A percentile compares a stretch with the other conserved stretches of the same genome.
phyloP scores from a whole-genome alignment of 2,797 vertebrate species.

The Salmo trutta region DNA sequence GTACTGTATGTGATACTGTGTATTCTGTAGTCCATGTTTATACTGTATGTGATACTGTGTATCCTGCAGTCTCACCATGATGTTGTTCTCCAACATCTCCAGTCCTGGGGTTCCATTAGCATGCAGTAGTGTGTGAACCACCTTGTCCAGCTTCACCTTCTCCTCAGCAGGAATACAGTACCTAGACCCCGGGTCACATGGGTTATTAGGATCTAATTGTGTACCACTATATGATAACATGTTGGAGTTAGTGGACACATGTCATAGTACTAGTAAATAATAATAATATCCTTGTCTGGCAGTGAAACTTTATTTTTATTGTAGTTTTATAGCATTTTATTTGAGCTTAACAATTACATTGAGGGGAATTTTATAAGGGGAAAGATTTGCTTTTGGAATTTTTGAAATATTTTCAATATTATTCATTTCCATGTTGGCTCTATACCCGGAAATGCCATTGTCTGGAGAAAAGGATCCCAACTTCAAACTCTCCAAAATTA shows the following conservation, averaged over 20 bases:
- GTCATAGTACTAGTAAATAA: too few relatives aligned
- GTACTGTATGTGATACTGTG: neutral
- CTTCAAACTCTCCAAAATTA: too few relatives aligned
- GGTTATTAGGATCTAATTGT: neutral
- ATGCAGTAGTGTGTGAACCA: constrained; percentile 98
- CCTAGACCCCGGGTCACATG: constrained; percentile 69
- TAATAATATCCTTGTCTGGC: too few relatives aligned
- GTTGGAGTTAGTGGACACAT: neutral
- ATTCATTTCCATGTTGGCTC: too few relatives aligned
- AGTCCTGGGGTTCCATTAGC: constrained; percentile 98
- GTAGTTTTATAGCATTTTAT: too few relatives aligned
- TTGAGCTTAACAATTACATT: too few relatives aligned
- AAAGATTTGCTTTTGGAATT: too few relatives aligned
- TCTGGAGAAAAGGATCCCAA: too few relatives aligned
- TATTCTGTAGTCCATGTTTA: neutral
- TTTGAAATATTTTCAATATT: too few relatives aligned
- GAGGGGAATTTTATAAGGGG: too few relatives aligned
- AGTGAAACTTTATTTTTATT: too few relatives aligned
- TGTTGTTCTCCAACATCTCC: constrained; percentile 99
- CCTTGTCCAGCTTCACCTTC: constrained; percentile 96
- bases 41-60: neutral
- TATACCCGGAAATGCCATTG: too few relatives aligned
- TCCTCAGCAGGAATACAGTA: constrained; percentile 99
- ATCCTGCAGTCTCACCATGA: constrained; percentile 73
- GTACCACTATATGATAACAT: neutral